Percentiles rank a stretch among this genome's conserved stretches.
phyloP scores from a whole-genome alignment of 2,797 vertebrate species.

The Rhynchonycteris naso region DNA sequence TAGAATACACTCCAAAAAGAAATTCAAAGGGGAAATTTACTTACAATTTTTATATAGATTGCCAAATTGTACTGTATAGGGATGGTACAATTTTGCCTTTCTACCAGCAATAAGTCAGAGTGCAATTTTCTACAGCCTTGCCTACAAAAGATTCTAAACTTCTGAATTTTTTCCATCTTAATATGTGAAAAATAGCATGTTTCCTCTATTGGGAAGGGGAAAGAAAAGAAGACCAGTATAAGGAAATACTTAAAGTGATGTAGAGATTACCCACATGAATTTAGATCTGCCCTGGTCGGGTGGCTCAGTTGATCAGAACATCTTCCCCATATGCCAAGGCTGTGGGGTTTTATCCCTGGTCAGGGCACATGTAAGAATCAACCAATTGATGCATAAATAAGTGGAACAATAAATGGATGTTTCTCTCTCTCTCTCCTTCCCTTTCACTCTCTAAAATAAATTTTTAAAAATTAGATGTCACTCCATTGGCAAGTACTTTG shows the following conservation, averaged over 20 bases:
- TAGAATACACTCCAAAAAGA: slow-evolving; percentile 11
- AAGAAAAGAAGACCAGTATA: neutral
- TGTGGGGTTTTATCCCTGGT: no score
- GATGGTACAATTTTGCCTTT: slow-evolving; percentile 11
- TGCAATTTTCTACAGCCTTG: slow-evolving; percentile 37
- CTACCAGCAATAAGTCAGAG: neutral
- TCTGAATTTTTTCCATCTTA: slow-evolving; percentile 2
- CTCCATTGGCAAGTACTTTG: neutral
- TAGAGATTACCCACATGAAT: neutral
- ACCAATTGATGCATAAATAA: no score
- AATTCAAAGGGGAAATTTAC: neutral
- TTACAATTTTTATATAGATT: neutral
- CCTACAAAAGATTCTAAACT: neutral
- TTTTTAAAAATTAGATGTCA: neutral
- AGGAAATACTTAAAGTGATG: neutral
- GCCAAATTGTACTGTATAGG: neutral
- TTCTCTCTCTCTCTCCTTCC: no score
- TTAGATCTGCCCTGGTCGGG: neutral
- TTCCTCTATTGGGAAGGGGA: neutral
- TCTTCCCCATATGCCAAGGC: no score
- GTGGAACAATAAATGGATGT: no score
- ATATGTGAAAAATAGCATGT: neutral
- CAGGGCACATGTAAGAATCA: no score
- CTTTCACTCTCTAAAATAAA: no score
- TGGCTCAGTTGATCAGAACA: no score